Conservation (phyloP, 2,888 invertebrate species). For the Chalcis sispes region DNA sequence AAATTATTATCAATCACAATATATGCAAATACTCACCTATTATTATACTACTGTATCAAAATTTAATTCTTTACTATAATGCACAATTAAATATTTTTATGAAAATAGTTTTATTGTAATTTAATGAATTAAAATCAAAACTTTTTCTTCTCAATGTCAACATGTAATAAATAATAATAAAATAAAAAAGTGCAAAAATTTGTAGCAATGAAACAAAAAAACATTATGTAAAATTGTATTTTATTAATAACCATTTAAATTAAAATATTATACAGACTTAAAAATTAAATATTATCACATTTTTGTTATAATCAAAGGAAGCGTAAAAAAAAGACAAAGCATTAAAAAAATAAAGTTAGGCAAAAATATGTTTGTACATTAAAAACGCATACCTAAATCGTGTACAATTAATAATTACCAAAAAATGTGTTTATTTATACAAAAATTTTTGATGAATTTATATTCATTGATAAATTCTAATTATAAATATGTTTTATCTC, state of each 20-base stretch:
- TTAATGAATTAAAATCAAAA: background rate
- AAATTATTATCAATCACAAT: no score
- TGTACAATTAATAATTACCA: slow-evolving; percentile 11
- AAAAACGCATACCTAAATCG: slow-evolving; percentile 10
- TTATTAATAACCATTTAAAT: slow-evolving; percentile 41
- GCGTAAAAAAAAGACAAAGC: slow-evolving; percentile 15
- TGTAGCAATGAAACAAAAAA: slow-evolving; percentile 41
- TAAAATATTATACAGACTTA: slow-evolving; percentile 32
- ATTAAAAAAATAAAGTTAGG: slow-evolving; percentile 27
- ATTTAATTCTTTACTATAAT: no score
- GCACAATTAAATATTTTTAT: no score
- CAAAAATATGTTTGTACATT: slow-evolving; percentile 32
- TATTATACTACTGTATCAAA: no score
- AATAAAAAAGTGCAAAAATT: slow-evolving; percentile 11
- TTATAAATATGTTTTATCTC: background rate
- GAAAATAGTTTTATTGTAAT: no score
- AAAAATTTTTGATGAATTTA: background rate
- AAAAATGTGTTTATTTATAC: background rate
- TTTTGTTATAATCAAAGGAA: slow-evolving; percentile 18
- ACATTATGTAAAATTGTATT: slow-evolving; percentile 33
- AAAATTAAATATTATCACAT: slow-evolving; percentile 28
- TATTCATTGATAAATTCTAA: background rate
- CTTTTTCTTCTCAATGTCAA: background rate
- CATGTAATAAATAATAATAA: background rate
- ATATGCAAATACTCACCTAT: no score